A percentile compares a stretch with the other conserved stretches of the same genome.
Evolutionary conservation across 1,140 invertebrate species (phyloP).

Genomic region (Bicyclus anynana): DNA sequence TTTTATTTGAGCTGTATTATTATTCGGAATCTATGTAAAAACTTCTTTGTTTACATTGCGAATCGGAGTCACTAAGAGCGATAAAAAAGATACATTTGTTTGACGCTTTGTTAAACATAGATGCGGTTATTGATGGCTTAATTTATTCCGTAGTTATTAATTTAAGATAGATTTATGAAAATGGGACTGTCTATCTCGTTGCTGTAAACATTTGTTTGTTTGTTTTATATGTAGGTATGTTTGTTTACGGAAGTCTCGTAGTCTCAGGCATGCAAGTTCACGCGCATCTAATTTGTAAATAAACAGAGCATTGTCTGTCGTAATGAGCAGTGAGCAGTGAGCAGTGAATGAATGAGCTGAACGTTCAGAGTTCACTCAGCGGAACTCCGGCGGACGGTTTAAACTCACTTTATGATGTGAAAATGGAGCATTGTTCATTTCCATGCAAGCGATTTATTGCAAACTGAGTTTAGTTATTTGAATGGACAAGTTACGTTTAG

Average conservation of each 20-base stretch:
- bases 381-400: neutral
- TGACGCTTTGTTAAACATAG: neutral
- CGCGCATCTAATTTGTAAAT: constrained; percentile 6
- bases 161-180: no score
- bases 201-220: no score
- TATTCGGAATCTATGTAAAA: neutral
- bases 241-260: neutral
- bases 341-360: neutral
- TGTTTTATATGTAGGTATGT: neutral
- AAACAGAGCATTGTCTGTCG: constrained; percentile 1
- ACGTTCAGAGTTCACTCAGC: neutral
- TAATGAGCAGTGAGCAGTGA: neutral
- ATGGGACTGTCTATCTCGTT: no score
- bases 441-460: neutral
- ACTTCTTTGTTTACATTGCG: constrained; percentile 11
- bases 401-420: neutral
- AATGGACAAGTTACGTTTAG: no score
- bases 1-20: neutral
- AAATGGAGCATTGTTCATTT: neutral
- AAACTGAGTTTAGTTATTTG: neutral
- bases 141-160: no score
- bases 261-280: neutral
- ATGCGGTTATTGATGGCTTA: neutral
- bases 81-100: neutral
- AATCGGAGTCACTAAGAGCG: neutral